Conservation (phyloP, 2,797 vertebrate genomes). For the Masticophis lateralis region DNA sequence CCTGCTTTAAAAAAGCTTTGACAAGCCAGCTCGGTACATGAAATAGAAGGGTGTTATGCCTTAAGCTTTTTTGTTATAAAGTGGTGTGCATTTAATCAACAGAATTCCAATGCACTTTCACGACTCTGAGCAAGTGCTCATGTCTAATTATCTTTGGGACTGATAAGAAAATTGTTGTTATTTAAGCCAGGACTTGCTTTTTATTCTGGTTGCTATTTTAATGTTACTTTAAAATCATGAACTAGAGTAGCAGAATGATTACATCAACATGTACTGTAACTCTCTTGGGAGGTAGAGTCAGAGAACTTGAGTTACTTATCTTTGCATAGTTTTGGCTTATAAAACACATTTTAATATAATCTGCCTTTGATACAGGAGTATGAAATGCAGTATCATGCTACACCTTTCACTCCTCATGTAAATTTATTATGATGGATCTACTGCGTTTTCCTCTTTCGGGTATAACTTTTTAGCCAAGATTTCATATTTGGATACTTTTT, state of each 20-base stretch:
- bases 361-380: not conserved
- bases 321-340: not conserved
- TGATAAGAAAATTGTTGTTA: constrained; percentile 17
- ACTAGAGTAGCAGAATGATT: not conserved
- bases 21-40: not conserved
- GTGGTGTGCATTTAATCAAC: constrained; percentile 12
- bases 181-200: not conserved
- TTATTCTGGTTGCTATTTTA: constrained; percentile 10
- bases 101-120: constrained; percentile 8
- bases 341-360: not conserved
- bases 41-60: not conserved
- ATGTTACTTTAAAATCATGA: constrained; percentile 4
- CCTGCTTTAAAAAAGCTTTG: constrained; percentile 15
- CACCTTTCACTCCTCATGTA: not conserved
- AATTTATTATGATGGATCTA: not conserved
- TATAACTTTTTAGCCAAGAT: not conserved
- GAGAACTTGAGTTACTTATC: not conserved
- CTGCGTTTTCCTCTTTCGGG: not conserved
- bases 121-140: not conserved
- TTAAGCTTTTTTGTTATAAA: constrained; percentile 18
- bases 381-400: not conserved
- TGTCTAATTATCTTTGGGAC: not conserved
- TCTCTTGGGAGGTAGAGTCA: no score
- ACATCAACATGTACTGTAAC: not conserved
- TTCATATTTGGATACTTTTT: not conserved